Base-by-base conservation (phyloP, 1,140 invertebrate genomes). In the Hylyphantes graminicola region DNA sequence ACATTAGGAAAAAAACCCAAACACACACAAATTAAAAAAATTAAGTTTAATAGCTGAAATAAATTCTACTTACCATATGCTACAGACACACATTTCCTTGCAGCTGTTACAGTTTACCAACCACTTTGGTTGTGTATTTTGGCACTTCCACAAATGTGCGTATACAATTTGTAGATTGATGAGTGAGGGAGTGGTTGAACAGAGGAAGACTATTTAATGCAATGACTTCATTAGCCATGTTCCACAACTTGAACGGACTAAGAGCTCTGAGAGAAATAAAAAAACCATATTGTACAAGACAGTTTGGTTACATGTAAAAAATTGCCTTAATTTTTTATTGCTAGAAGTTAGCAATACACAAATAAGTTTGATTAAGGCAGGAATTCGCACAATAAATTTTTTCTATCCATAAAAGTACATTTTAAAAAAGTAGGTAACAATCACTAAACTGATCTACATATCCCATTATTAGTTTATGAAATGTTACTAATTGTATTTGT, bases 121-220 rank as follows among this genome's bases (percentile, higher is more conserved):
- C 94, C 94, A 7, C 92, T 92, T 77, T 93, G 82, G 53, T 92
- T 92, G 74, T 89, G 1, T 92, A 91, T 88, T 94, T 94, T 13
- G 91, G 89, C 96, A 97, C 73, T 92, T 91, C 10, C 92, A 88
- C 96, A 97, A 86, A 92, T n/a, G 93, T 17, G 94, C 93, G 81
- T 96, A 93, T 86, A 96, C 93, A 4, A n/a, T 92, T 92, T 0
- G 96, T 97, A 2, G 95, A 97, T 88, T 96, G 95, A 89, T 97
- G 96, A 89, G 96, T 97, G 57, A 97, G 87, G 87, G 93, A 92
- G 57, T 92, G n/a, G n/a, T 93, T 64, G n/a, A n/a, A 98, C 93
- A 21, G 91, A 59, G 93, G 92, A 50, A 97, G 90, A 92, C 95
- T 95, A 51, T 94, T 93, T 63, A 94, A 90, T 86, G 95, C 94